Conservation (phyloP, 2,797 vertebrate genomes). For the Sphenodon punctatus region DNA sequence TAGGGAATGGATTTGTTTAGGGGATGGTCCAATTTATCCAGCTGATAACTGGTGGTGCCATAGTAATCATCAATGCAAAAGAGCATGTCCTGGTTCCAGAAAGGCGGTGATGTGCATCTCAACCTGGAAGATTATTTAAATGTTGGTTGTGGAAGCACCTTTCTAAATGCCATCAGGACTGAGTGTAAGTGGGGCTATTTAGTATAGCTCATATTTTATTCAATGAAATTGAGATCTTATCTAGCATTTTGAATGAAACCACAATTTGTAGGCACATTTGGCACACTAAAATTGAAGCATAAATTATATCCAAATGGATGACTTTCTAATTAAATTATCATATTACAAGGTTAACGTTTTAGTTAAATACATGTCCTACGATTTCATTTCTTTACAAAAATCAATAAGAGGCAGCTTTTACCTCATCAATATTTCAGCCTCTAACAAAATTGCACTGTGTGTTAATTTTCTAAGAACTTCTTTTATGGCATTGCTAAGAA, state of each 20-base stretch:
- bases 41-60: background rate
- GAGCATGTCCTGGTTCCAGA: background rate
- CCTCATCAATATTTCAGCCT: conserved; percentile 24
- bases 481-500: conserved; percentile 25
- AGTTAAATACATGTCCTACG: background rate
- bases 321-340: background rate
- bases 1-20: background rate
- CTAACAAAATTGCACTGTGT: conserved; percentile 28
- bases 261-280: background rate
- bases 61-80: background rate
- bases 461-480: conserved; percentile 26
- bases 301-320: background rate
- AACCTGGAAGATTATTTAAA: background rate
- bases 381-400: conserved; percentile 20
- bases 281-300: background rate
- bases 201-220: background rate
- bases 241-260: background rate
- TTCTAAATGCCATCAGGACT: background rate
- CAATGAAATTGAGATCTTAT: background rate
- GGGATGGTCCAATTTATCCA: background rate
- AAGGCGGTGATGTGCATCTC: too few relatives aligned
- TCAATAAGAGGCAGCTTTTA: background rate
- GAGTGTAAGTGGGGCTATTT: background rate
- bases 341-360: conserved; percentile 16
- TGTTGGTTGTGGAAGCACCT: background rate